Base-by-base conservation (phyloP, 1,140 invertebrate species). In the Lerema accius region DNA sequence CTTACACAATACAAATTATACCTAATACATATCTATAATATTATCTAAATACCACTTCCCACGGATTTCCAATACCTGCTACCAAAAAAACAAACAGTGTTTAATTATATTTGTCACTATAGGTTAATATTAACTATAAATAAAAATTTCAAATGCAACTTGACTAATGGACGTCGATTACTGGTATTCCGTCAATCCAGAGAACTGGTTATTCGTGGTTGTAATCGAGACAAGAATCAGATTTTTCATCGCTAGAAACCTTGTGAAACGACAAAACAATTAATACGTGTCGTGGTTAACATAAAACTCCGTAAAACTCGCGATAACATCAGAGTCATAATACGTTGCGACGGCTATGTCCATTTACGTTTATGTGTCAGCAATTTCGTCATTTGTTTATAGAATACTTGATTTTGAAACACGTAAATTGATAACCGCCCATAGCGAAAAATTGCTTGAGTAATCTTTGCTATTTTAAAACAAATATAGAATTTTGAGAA, bases 261-360 rank as follows among this genome's bases (percentile, higher is more conserved):
- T 72, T 81, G 73, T 73, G 74, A 69, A 81, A 74, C 66, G 65
- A 53, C 67, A 62, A 45, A 69, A 78, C 77, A 82, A 82, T 79
- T 82, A 82, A 82, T 82, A 82, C 71, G 73, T 79, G 79, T 82
- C 79, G 76, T 78, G 63, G 59, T 72, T 77, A 73, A 82, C 73
- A 78, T 82, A 71, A 74, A 77, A 79, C 79, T 79, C 77, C 72
- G 76, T 73, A 76, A 51, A 67, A 65, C 56, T 59, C 39, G 65
- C 63, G 73, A 73, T 79, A 80, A 82, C 71, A 80, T 76, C 73
- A 60, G 43, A 48, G 61, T 78, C 67, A 74, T 71, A 78, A 80
- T 74, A 69, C 67, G 59, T 67, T 69, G 48, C 53, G 56, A 26
- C 45, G 16, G 56, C 45, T 26, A 40, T 60, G 39, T 60, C 32